Base-by-base conservation (phyloP, 2,888 invertebrate genomes). In the Volucella bombylans region DNA sequence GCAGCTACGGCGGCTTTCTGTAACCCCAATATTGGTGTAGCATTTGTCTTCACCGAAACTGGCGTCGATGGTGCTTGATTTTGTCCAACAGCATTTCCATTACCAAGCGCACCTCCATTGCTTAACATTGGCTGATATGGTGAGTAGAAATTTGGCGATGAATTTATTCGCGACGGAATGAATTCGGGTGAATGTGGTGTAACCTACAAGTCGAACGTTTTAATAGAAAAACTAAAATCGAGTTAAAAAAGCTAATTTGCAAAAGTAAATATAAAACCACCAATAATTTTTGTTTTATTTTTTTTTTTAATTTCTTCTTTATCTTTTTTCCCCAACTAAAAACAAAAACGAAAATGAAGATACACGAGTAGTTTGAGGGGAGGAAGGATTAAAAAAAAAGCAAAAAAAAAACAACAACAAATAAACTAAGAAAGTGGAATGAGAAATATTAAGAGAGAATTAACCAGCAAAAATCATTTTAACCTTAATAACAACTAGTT, bases 111-210 rank as follows among this genome's bases (percentile, higher is more conserved):
- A 39, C 88, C 87, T 86, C 90, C 90, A 89, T 90, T 90, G 88
- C 88, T 91, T 87, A 91, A 86, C 88, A 90, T 89, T 64, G 90
- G 87, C 79, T 91, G 90, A 90, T 91, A 92, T 88, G 92, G 90
- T 88, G 91, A 88, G 87, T 91, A 92, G 86, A 91, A 92, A 87
- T 90, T 92, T 76, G 91, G 90, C 81, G 91, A 90, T 86, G 91
- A 90, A 87, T 88, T 91, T 87, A 92, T 88, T 88, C 91, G 90
- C 85, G 91, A 91, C 89, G 93, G 93, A 90, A 93, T 92, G 91
- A 93, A 93, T 90, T 93, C 93, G 77, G 93, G 92, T 87, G 93
- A 92, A 88, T 93, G 93, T 77, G 92, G 91, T 64, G 92, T 91
- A 89, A 93, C 93, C 92, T 93, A 91, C 87, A 87, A 90, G 87